Base-by-base conservation (phyloP, 2,888 invertebrate genomes). In the Heliconius ethilla region DNA sequence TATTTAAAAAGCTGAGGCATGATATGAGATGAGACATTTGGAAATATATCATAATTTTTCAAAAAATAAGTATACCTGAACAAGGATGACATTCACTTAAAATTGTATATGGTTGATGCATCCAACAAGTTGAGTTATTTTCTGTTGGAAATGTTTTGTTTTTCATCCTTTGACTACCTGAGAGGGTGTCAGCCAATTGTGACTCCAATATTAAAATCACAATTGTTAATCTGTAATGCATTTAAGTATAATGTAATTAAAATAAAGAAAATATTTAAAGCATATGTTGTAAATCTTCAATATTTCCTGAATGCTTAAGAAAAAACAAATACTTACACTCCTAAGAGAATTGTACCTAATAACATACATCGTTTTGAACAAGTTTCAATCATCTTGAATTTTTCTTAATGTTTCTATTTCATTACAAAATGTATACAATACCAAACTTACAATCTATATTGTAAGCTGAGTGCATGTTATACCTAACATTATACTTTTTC, bases 281-380 rank as follows among this genome's bases (percentile, higher is more conserved):
- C 27, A 62, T 40, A 63, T 74, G 37, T 18, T 25, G n/a, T 45
- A 66, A 37, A 51, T 33, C 18, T 33, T 63, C 13, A 27, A 33
- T 33, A 25, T 37, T 73, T 67, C 9, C 7, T 13, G 15, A 18
- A 25, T 75, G 10, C 9, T 75, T 25, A 45, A 25, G 6, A 33
- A 40, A 69, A 27, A 77, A 79, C 77, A 73, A 81, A 73, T 77
- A 96, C 96, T 95, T 94, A 97, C 96, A 97, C 94, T 91, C 97
- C 97, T 83, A 98, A 92, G 84, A 96, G 95, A 81, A 97, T 95
- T 81, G 97, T 96, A 75, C 97, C 97, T 80, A 97, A 90, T 74
- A 97, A 92, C 98, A 98, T 98, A 86, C 97, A 97, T 89, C 96
- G 96, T 88, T 96, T 97, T 33, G 97, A 97, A 89, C 97, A 98